A percentile compares a stretch with the other conserved stretches of the same genome.
Conservation (phyloP, 2,113 vertebrate genomes). For the Xyliphius kryptos region DNA sequence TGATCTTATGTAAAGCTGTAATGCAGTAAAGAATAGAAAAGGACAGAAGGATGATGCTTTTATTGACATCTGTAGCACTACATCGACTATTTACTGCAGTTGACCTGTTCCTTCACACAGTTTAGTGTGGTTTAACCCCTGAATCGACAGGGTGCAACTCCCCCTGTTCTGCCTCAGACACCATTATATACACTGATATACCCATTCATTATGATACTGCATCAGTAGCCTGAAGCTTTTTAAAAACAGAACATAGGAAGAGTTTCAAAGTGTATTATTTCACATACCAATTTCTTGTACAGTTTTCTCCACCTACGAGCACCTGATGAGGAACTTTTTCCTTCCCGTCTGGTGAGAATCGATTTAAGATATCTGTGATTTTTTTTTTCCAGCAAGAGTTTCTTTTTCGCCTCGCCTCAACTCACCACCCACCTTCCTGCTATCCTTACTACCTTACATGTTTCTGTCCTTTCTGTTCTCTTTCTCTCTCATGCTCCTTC, state of each 20-base stretch:
- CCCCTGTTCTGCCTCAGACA: background rate
- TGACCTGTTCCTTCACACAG: slow-evolving; percentile 1
- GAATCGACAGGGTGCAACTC: slow-evolving; percentile 4
- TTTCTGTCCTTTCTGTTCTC: slow-evolving; percentile 10
- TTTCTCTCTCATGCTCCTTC: slow-evolving; percentile 16
- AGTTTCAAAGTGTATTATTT: too few species aligned
- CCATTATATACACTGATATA: background rate
- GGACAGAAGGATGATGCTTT: too few species aligned
- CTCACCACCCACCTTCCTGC: too few species aligned
- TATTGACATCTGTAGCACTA: too few species aligned
- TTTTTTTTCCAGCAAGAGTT: too few species aligned
- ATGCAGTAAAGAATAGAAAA: too few species aligned
- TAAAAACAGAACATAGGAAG: slow-evolving; percentile 6
- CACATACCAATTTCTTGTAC: too few species aligned
- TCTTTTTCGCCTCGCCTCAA: too few species aligned
- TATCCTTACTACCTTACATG: slow-evolving; percentile 3
- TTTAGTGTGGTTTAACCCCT: slow-evolving; percentile 24
- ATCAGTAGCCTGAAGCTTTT: slow-evolving; percentile 1
- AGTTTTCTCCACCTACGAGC: slow-evolving; percentile 22
- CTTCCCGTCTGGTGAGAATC: slow-evolving; percentile 14
- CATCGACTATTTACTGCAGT: too few species aligned
- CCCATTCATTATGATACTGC: background rate
- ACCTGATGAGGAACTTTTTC: slow-evolving; percentile 22
- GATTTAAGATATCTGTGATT: too few species aligned
- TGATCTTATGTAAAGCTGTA: too few species aligned